Evolutionary conservation across 2,797 vertebrate species (phyloP).

Genomic region (Siniperca undulata): DNA sequence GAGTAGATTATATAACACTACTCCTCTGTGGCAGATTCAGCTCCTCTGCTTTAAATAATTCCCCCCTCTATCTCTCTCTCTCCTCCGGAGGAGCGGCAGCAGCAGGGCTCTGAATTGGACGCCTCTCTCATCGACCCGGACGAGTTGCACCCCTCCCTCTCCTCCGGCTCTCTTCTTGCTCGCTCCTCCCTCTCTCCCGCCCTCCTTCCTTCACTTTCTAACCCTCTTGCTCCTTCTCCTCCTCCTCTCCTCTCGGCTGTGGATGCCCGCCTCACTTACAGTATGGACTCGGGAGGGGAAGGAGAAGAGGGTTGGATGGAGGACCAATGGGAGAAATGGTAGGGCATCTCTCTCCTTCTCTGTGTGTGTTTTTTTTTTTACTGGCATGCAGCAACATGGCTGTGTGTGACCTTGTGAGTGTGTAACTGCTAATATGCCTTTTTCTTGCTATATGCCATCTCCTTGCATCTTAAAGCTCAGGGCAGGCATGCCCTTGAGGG

Average conservation of each 20-base stretch:
- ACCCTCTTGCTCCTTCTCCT: slow-evolving; percentile 56
- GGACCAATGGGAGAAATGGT: slow-evolving; percentile 99
- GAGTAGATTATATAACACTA: slow-evolving; percentile 73
- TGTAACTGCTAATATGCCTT: slow-evolving; percentile 53
- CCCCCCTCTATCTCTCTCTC: slow-evolving; percentile 32
- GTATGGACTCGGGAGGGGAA: slow-evolving; percentile 93
- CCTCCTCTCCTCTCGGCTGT: slow-evolving; percentile 64
- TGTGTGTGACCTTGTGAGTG: slow-evolving; percentile 75
- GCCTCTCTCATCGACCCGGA: slow-evolving; percentile 69
- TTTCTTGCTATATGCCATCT: slow-evolving; percentile 38
- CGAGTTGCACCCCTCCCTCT: slow-evolving; percentile 66
- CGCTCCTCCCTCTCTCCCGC: slow-evolving; percentile 58
- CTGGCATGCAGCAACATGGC: slow-evolving; percentile 51
- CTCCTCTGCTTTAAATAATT: slow-evolving; percentile 53
- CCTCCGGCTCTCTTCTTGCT: slow-evolving; percentile 52
- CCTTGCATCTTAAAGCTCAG: slow-evolving; percentile 46
- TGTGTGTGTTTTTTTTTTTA: slow-evolving; percentile 13
- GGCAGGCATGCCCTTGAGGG: slow-evolving; percentile 79
- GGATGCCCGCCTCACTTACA: slow-evolving; percentile 86
- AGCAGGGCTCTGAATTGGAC: slow-evolving; percentile 61
- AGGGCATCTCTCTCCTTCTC: slow-evolving; percentile 72
- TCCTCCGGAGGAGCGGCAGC: slow-evolving; percentile 49
- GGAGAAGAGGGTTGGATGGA: slow-evolving; percentile 97
- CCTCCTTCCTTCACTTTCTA: slow-evolving; percentile 65
- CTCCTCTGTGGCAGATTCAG: slow-evolving; percentile 53